phyloP scores from a whole-genome alignment of 2,797 vertebrate species.

The Pangasius djambal region DNA sequence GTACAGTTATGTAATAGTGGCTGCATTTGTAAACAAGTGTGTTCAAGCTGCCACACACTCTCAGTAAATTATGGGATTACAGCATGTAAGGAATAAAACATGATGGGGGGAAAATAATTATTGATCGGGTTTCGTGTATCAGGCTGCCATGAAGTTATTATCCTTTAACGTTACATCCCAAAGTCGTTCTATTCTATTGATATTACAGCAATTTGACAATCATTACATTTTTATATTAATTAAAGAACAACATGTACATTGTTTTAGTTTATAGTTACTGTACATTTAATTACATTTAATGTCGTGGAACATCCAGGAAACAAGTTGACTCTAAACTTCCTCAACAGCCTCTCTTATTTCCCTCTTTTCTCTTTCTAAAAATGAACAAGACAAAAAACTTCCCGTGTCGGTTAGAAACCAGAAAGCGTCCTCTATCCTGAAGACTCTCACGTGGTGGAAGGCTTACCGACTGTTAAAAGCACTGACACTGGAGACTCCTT shows the following conservation, averaged over 20 bases:
- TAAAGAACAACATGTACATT: background rate
- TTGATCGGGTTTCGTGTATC: background rate
- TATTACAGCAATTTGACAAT: background rate
- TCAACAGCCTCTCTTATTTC: background rate
- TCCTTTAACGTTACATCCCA: background rate
- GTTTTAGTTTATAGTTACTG: background rate
- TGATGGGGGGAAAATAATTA: background rate
- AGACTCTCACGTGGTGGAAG: background rate
- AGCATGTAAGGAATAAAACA: background rate
- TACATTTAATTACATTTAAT: background rate
- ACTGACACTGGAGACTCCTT: background rate
- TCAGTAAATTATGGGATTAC: background rate
- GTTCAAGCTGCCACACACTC: background rate
- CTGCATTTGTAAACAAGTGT: background rate
- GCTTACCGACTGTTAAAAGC: background rate
- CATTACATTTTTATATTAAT: background rate
- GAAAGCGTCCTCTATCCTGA: background rate
- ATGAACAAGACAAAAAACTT: background rate
- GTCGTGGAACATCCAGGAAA: background rate
- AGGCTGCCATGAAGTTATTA: background rate
- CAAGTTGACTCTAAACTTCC: background rate
- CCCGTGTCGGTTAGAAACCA: background rate
- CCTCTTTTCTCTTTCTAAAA: background rate
- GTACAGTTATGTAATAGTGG: background rate
- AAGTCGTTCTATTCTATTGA: background rate